These are phyloP conservation scores for Poeciliopsis turrubarensis DNA, from an alignment of 2,113 vertebrate genomes.

Conservation along the genomic window DNA sequence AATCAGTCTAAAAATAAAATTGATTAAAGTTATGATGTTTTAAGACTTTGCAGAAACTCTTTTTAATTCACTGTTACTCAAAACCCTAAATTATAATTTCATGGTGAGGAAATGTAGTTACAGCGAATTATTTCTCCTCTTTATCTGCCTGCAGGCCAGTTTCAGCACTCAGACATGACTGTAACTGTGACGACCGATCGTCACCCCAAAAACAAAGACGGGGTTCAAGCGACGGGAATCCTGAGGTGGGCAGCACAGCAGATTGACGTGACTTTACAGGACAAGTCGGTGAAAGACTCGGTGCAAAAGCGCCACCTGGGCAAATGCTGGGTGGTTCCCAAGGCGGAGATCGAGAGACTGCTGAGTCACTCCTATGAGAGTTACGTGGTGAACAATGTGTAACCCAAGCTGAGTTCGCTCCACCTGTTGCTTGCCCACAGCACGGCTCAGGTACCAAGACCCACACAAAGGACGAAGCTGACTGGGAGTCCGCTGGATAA, in stretches of 20 bases:
- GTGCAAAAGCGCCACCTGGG: slow-evolving; percentile 65
- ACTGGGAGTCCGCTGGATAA: slow-evolving; percentile 3
- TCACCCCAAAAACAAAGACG: slow-evolving; percentile 22
- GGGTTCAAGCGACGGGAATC: slow-evolving; percentile 36
- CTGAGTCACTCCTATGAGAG: slow-evolving; percentile 78
- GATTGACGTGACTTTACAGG: slow-evolving; percentile 74
- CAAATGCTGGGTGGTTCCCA: slow-evolving; percentile 84
- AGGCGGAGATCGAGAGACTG: slow-evolving; percentile 74
- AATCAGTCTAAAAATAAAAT: too few species aligned
- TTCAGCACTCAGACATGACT: slow-evolving; percentile 77
- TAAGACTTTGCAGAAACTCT: too few species aligned
- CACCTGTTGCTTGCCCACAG: slow-evolving; percentile 16
- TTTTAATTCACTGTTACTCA: too few species aligned
- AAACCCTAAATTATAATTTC: too few species aligned
- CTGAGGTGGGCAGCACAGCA: slow-evolving; percentile 66
- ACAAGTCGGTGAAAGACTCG: slow-evolving; percentile 82
- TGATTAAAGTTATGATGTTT: too few species aligned
- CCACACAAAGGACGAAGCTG: slow-evolving; percentile 24
- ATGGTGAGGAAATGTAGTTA: neutral
- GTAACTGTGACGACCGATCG: slow-evolving; percentile 52
- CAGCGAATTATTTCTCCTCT: neutral
- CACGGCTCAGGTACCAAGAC: slow-evolving; percentile 27
- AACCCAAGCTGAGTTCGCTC: slow-evolving; percentile 33
- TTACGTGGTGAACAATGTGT: slow-evolving; percentile 76
- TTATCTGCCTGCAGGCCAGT: slow-evolving; percentile 77